Evolutionary conservation across 1,140 invertebrate species (phyloP), one percentile per base, ranked within the genome.

Genomic region (Lepidurus arcticus): DNA sequence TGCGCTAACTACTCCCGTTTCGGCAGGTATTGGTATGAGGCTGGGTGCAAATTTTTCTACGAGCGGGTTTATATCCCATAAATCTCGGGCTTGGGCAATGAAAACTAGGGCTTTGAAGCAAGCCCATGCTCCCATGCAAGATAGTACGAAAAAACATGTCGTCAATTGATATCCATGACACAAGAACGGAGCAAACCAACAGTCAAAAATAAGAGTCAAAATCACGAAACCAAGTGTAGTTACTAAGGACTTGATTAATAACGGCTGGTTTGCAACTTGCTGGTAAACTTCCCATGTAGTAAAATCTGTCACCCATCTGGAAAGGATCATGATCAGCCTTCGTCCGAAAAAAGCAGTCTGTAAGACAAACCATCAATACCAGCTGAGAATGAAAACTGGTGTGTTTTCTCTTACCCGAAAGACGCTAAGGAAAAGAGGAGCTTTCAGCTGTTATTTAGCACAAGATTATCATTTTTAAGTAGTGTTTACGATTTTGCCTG

Each of bases 111-210:
- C n/a, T 24, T 47, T 76, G 42, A 44, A 76, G 53, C 76, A 76
- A n/a, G 5, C 76, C 76, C 76, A 76, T 44, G 76, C 45, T 13
- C 44, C 42, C 44, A 76, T 2, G 11, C 45, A 9, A 26, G 65
- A 76, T 7, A 76, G 44, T 53, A 45, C 13, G 44, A 76, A 76
- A 8, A 53, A 34, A n/a, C 65, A 76, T 16, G 76, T 53, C 24
- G 65, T 76, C 45, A 78, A 44, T 45, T 78, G 78, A 45, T 78
- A 78, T 43, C 78, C 78, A 47, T 42, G 24, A 34, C 74, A 75
- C 43, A 44, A 42, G 73, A 78, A 78, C 5, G 78, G 78, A 5
- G 78, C 43, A 21, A 78, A 78, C 78, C 78, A 78, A 34, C 65
- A 73, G 34, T 78, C 78, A 24, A 78, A 44, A 11, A 47, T 43